A percentile compares a stretch with the other conserved stretches of the same genome.
Evolutionary conservation across 2,888 invertebrate species (phyloP).

Genomic region (Polyploca ridens): DNA sequence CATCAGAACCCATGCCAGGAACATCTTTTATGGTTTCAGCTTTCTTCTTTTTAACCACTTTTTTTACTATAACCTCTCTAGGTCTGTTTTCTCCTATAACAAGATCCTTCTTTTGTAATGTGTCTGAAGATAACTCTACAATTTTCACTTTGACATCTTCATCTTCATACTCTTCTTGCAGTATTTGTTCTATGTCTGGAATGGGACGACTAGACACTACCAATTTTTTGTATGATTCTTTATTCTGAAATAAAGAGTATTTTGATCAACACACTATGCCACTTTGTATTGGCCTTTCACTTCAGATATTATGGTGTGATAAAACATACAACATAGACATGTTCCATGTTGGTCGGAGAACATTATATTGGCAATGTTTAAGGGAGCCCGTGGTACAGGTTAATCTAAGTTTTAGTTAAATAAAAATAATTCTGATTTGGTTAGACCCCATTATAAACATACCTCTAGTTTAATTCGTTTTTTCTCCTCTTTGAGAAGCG

Average conservation of each 20-base stretch:
- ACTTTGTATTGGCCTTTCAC: no score
- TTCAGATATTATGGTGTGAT: no score
- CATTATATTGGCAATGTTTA: no score
- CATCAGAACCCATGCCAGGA: slow-evolving; percentile 70
- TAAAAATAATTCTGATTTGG: no score
- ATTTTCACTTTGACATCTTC: slow-evolving; percentile 92
- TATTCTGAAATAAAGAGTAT: slow-evolving; percentile 69
- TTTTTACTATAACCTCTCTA: slow-evolving; percentile 47
- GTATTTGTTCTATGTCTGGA: slow-evolving; percentile 87
- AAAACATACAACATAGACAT: no score
- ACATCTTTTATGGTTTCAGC: slow-evolving; percentile 46
- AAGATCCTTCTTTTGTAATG: slow-evolving; percentile 88
- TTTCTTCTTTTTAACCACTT: slow-evolving; percentile 44
- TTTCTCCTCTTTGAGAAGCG: slow-evolving; percentile 89
- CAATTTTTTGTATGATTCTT: slow-evolving; percentile 90
- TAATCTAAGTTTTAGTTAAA: no score
- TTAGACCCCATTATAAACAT: slow-evolving; percentile 1
- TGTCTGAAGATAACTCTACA: slow-evolving; percentile 88
- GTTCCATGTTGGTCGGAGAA: no score
- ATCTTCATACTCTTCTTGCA: slow-evolving; percentile 90
- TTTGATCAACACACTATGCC: background rate
- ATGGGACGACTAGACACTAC: slow-evolving; percentile 89
- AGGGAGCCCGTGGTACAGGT: no score
- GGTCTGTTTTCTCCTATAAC: slow-evolving; percentile 89
- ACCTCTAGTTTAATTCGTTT: slow-evolving; percentile 91